Percentiles rank a stretch among this genome's conserved stretches.
These are phyloP conservation scores for Scomber scombrus DNA, from an alignment of 2,113 vertebrate genomes.

Conservation along the genomic window DNA sequence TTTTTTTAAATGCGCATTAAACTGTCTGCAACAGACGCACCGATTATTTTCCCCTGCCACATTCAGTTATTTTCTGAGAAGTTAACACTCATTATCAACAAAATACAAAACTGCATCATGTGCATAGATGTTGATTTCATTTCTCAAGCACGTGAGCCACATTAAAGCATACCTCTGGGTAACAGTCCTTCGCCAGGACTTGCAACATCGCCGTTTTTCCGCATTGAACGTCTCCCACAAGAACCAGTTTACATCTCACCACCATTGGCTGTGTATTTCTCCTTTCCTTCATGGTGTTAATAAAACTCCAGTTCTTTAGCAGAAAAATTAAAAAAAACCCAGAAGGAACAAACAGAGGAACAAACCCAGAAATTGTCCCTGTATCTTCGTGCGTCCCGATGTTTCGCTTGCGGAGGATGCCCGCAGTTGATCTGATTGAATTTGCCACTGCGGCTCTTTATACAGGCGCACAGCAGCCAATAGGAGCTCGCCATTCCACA, in stretches of 20 bases:
- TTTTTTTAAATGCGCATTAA: conserved; percentile 62
- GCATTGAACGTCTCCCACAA: conserved; percentile 96
- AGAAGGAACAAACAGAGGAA: conserved; percentile 8
- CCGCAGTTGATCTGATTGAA: conserved; percentile 81
- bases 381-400: conserved; percentile 1
- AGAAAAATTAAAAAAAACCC: conserved; percentile 32
- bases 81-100: background rate
- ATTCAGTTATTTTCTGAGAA: background rate
- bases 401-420: conserved; percentile 33
- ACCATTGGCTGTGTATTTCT: conserved; percentile 90
- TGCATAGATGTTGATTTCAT: background rate
- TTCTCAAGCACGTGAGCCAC: conserved; percentile 23
- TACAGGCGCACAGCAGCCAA: conserved; percentile 79
- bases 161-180: conserved; percentile 90
- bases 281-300: conserved; percentile 92
- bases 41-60: conserved; percentile 2
- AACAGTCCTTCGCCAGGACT: conserved; percentile 96
- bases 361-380: conserved; percentile 21
- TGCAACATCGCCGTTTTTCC: conserved; percentile 98
- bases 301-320: background rate
- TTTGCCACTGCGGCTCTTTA: conserved; percentile 80
- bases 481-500: conserved; percentile 66
- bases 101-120: background rate
- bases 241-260: conserved; percentile 95
- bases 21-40: conserved; percentile 63